Evolutionary conservation across 2,113 vertebrate species (phyloP).

Genomic region (Ptilorrhoa leucosticta): DNA sequence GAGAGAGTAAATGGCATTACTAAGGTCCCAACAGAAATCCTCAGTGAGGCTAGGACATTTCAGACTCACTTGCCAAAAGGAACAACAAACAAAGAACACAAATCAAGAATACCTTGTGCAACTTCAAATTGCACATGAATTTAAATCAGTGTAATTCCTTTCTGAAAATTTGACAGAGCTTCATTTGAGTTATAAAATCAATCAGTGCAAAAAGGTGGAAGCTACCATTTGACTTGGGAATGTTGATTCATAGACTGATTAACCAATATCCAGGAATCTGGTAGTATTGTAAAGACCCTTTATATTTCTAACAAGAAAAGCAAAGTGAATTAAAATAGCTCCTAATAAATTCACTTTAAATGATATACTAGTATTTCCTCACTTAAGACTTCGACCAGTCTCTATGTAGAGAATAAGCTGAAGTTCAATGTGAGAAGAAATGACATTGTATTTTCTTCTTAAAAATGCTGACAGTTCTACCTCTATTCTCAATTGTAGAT

Average conservation of each 20-base stretch:
- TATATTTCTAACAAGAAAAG: background rate
- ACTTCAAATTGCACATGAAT: background rate
- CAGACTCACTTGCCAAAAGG: background rate
- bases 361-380: background rate
- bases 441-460: background rate
- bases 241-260: background rate
- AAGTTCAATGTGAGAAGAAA: background rate
- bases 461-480: background rate
- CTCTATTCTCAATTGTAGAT: background rate
- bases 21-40: background rate
- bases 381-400: background rate
- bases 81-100: background rate
- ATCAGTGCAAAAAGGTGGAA: background rate
- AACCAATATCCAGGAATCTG: background rate
- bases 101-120: background rate
- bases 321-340: background rate
- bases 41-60: background rate
- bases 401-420: background rate
- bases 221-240: background rate
- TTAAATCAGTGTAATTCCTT: background rate
- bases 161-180: background rate
- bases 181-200: background rate
- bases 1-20: background rate
- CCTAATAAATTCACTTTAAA: background rate
- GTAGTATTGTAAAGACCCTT: background rate